Evolutionary conservation across 1,140 invertebrate genomes (phyloP).

Genomic region (Aphis craccivora): DNA sequence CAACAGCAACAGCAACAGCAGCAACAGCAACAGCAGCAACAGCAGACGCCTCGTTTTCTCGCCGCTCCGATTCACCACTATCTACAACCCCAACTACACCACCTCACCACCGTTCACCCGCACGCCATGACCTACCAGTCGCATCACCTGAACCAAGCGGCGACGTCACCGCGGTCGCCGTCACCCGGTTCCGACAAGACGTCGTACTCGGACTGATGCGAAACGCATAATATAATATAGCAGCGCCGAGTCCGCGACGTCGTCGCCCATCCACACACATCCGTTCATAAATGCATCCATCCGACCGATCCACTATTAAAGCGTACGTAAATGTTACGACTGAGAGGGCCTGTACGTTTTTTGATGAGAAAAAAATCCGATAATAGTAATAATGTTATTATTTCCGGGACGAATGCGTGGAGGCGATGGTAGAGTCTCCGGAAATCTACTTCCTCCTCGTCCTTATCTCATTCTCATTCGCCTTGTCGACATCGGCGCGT

Average conservation of each 20-base stretch:
- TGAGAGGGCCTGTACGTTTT: too few relatives aligned
- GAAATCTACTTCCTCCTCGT: neutral
- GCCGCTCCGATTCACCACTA: conserved; percentile 48
- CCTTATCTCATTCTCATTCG: neutral
- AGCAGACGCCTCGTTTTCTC: conserved; percentile 23
- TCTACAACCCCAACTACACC: conserved; percentile 43
- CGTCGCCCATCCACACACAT: neutral
- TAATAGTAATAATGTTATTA: too few relatives aligned
- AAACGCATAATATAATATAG: neutral
- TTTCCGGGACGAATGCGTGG: too few relatives aligned
- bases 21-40: conserved; percentile 4
- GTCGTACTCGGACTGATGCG: conserved; percentile 41
- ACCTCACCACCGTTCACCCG: conserved; percentile 42
- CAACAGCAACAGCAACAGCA: conserved; percentile 18
- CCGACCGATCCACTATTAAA: too few relatives aligned
- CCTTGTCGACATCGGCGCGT: neutral
- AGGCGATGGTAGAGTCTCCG: too few relatives aligned
- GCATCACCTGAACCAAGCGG: conserved; percentile 1
- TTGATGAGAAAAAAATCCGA: too few relatives aligned
- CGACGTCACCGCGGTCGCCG: conserved; percentile 25
- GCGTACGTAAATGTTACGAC: too few relatives aligned
- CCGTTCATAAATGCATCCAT: neutral
- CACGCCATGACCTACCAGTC: conserved; percentile 44
- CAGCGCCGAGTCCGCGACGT: neutral
- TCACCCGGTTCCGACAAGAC: conserved; percentile 46